Percentiles rank a stretch among this genome's conserved stretches.
Evolutionary conservation across 2,888 invertebrate genomes (phyloP).

Genomic region (Cactoblastis cactorum): DNA sequence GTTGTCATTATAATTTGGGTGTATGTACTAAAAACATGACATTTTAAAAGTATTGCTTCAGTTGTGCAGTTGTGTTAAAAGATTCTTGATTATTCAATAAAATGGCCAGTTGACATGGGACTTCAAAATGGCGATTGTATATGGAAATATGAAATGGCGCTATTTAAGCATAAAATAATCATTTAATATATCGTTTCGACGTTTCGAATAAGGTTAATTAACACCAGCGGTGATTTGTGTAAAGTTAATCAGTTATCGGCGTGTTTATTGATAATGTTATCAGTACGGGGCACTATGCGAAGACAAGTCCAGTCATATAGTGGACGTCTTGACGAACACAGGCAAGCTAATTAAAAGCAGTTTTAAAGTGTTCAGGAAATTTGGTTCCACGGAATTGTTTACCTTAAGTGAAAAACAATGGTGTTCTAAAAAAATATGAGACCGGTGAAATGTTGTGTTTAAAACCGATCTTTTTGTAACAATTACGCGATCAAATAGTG

Average conservation of each 20-base stretch:
- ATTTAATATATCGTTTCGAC: neutral
- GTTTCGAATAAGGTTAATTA: conserved; percentile 2
- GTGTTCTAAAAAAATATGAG: neutral
- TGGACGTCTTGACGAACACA: neutral
- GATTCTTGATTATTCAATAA: no score
- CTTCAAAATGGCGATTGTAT: no score
- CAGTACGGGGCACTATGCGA: neutral
- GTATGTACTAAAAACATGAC: neutral
- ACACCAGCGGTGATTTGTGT: conserved; percentile 7
- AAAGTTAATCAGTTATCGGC: conserved; percentile 8
- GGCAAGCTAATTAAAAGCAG: neutral
- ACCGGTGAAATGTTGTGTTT: neutral
- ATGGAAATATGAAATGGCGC: no score
- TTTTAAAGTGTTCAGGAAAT: neutral
- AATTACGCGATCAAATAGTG: neutral
- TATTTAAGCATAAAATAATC: neutral
- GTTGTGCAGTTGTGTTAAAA: neutral
- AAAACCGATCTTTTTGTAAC: neutral
- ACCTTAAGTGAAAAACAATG: neutral
- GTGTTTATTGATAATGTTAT: conserved; percentile 11
- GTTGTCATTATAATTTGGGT: neutral
- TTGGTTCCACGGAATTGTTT: neutral
- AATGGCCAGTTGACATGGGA: no score
- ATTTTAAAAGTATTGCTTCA: no score
- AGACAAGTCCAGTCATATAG: neutral